These are phyloP conservation scores for Neolamprologus toae DNA, from an alignment of 2,113 vertebrate species.

Conservation along the genomic window DNA sequence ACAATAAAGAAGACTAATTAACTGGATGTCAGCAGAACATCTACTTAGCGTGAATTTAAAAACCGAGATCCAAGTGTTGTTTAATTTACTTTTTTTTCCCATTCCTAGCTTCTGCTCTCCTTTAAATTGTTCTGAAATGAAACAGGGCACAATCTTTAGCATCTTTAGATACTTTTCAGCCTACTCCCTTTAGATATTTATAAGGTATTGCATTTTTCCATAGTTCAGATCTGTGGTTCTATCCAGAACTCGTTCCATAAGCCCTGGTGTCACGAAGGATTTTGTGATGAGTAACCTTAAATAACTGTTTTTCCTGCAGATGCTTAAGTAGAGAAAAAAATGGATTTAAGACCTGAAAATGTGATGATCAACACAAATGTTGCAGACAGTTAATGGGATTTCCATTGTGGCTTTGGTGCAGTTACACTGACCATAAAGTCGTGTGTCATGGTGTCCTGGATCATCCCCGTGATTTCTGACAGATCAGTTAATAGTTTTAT, in stretches of 20 bases:
- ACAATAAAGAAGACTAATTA: conserved; percentile 17
- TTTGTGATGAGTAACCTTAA: neutral
- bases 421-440: neutral
- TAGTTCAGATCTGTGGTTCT: neutral
- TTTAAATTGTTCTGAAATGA: neutral
- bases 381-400: neutral
- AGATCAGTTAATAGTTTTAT: neutral
- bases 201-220: neutral
- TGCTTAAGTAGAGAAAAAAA: neutral
- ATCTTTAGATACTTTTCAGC: neutral
- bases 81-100: neutral
- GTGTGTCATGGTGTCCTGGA: neutral
- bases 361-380: neutral
- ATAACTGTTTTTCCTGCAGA: neutral
- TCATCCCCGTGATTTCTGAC: neutral
- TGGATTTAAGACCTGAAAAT: neutral
- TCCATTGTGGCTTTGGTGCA: neutral
- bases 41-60: neutral
- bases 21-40: conserved; percentile 21
- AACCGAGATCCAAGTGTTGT: neutral
- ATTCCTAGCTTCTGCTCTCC: neutral
- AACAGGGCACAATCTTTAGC: neutral
- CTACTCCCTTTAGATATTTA: neutral
- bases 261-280: neutral
- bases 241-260: neutral